Evolutionary conservation across 1,140 invertebrate species (phyloP), one percentile per base, ranked within the genome.

Genomic region (Anastrepha obliqua): DNA sequence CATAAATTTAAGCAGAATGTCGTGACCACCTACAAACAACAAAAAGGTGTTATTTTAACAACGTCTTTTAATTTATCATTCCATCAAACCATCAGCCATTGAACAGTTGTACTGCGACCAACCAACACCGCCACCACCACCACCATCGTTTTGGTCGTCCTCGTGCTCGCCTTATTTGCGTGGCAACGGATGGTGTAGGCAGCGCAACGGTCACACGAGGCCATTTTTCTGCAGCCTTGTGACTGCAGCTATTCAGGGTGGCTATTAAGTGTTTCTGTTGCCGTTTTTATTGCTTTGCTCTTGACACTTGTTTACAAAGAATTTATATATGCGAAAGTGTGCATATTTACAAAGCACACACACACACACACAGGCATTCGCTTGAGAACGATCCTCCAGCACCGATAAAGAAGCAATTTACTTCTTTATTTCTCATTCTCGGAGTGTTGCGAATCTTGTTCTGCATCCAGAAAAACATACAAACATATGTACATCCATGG

Each of bases 31-130:
- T 64, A 65, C 59, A 51, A 86, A 86, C 86, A 86, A 62, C 86
- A 39, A 86, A 70, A 88, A 88, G 87, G 87, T 88, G 87, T 88
- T 88, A 86, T 65, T 86, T 86, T 74, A 85, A 70, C 81, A 42
- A 86, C 64, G 47, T 88, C 85, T 60, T 70, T 88, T 86, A n/a
- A 86, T 86, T 86, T 86, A 86, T 86, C 86, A 86, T 86, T 60
- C 86, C 44, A 74, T 74, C 44, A 74, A 74, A 74, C 67, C 67
- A 47, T 44, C 67, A 74, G 67, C 86, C 86, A 65, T 65, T 86
- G 44, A 39, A 15, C 81, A 11, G 81, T 67, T 39, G 11, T 20
- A 65, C 62, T 20, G 51, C n/a, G 3, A 29, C 20, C 62, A 29
- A 65, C n/a, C 62, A 7, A 6, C 39, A 74, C 67, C 29, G 2